Evolutionary conservation across 2,888 invertebrate species (phyloP).

Genomic region (Boloria euphrosyne): DNA sequence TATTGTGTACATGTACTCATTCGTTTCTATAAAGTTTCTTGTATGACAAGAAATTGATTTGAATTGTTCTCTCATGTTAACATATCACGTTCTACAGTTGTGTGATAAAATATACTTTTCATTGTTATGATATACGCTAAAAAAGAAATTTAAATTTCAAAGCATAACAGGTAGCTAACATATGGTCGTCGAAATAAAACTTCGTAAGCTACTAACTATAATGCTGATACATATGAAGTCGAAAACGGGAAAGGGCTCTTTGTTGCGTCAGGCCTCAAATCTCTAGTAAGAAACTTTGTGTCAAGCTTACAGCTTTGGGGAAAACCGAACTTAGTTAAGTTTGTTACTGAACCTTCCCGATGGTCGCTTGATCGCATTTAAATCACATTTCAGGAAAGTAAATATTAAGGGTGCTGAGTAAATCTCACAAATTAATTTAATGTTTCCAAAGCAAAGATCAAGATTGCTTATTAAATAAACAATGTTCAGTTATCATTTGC

Average conservation of each 20-base stretch:
- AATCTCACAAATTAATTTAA: conserved; percentile 7
- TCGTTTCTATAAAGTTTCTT: background rate
- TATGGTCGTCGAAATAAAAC: conserved; percentile 10
- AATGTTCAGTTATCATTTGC: background rate
- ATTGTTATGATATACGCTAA: background rate
- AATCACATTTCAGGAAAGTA: conserved; percentile 39
- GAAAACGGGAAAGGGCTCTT: conserved; percentile 45
- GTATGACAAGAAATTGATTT: background rate
- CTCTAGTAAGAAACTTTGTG: conserved; percentile 51
- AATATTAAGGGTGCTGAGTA: conserved; percentile 19
- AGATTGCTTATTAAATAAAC: background rate
- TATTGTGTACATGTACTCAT: conserved; percentile 17
- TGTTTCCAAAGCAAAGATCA: background rate
- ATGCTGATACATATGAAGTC: conserved; percentile 37
- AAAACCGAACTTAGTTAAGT: conserved; percentile 51
- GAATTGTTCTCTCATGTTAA: background rate
- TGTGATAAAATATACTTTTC: background rate
- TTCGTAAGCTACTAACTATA: conserved; percentile 17
- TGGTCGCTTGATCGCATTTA: conserved; percentile 41
- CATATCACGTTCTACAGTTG: background rate
- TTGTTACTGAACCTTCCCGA: conserved; percentile 40
- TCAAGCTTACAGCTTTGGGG: conserved; percentile 52
- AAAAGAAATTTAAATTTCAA: background rate
- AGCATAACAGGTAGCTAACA: background rate
- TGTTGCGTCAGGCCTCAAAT: conserved; percentile 51